Percentiles rank a stretch among this genome's conserved stretches.
Conservation (phyloP, 2,113 vertebrate species). For the Fulica atra region DNA sequence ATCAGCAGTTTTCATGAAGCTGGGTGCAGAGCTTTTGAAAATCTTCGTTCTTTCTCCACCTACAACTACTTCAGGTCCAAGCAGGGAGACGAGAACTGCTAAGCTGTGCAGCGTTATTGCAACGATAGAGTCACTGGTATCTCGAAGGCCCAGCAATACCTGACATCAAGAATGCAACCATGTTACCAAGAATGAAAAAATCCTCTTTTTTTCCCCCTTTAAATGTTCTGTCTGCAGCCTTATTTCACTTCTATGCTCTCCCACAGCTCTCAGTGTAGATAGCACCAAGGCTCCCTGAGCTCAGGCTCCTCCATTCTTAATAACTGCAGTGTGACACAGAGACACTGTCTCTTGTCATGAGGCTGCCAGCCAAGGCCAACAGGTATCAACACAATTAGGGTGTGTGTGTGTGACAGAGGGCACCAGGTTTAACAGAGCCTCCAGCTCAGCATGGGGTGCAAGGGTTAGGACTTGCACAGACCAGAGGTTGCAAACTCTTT, state of each 20-base stretch:
- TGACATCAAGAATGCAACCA: constrained; percentile 23
- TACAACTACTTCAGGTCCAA: constrained; percentile 95
- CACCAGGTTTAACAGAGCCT: background rate
- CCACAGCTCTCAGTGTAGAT: background rate
- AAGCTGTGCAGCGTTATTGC: constrained; percentile 91
- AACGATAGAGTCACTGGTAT: constrained; percentile 89
- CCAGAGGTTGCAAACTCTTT: background rate
- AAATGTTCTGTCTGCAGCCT: background rate
- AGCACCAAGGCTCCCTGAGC: background rate
- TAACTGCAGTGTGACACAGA: background rate
- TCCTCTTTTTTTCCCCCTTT: background rate
- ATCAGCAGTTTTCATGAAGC: constrained; percentile 89
- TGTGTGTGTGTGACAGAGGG: background rate
- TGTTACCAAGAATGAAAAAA: background rate
- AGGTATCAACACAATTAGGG: background rate
- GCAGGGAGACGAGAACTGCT: constrained; percentile 90
- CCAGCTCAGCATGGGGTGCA: background rate
- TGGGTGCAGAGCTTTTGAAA: constrained; percentile 92
- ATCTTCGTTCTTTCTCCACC: constrained; percentile 93
- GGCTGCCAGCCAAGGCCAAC: background rate
- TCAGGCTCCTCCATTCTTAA: background rate
- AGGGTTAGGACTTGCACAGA: background rate
- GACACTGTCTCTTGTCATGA: background rate
- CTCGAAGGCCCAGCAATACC: constrained; percentile 94
- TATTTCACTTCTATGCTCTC: background rate